Percentiles rank a stretch among this genome's conserved stretches.
Conservation (phyloP, 2,113 vertebrate species). For the Motacilla tschutschensis region DNA sequence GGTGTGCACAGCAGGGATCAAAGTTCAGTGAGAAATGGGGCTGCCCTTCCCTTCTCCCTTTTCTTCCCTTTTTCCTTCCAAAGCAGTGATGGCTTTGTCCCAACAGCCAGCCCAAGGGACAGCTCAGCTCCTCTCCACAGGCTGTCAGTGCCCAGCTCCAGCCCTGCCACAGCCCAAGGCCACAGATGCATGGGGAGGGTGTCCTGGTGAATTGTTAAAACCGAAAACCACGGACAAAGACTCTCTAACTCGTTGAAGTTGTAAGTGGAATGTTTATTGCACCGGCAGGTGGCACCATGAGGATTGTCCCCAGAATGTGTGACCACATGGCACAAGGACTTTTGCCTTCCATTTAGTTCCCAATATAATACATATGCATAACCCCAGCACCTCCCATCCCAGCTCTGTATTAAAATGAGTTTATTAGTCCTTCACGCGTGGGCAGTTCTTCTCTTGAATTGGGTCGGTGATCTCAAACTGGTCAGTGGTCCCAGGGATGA, state of each 20-base stretch:
- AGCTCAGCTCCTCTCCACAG: not conserved
- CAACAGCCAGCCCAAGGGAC: rapidly evolving
- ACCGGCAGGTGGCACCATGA: rapidly evolving
- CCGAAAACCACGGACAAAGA: not conserved
- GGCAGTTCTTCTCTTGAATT: not conserved
- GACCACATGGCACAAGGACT: rapidly evolving
- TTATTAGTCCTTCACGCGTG: not conserved
- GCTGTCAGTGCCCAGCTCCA: not conserved
- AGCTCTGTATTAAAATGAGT: not conserved
- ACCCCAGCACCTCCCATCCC: not conserved
- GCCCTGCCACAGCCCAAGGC: not conserved
- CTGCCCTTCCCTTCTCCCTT: not conserved
- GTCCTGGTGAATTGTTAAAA: not conserved
- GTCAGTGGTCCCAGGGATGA: not conserved
- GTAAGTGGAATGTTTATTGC: not conserved
- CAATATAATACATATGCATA: not conserved
- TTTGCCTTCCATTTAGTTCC: not conserved
- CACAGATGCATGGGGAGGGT: rapidly evolving
- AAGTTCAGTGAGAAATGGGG: not conserved
- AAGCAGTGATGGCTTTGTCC: not conserved
- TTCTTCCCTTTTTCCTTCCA: not conserved
- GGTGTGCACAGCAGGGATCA: not conserved
- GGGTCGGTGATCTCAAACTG: no score
- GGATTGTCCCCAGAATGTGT: not conserved
- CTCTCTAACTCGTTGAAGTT: not conserved